phyloP scores from a whole-genome alignment of 2,888 invertebrate species.

The Hydriomena furcata region DNA sequence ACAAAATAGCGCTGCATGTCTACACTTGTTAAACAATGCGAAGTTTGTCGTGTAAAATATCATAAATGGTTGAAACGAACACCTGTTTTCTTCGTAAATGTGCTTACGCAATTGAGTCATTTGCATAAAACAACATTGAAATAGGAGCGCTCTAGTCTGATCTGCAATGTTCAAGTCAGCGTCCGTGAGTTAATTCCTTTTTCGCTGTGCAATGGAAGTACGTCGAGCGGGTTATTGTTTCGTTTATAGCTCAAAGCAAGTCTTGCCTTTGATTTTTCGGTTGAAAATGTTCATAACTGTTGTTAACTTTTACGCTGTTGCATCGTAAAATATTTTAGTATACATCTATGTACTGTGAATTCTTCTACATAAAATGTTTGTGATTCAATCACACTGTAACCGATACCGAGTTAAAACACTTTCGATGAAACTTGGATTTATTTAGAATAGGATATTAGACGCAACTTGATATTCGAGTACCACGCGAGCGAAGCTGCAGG shows the following conservation, averaged over 20 bases:
- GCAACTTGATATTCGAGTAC: too few species aligned
- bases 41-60: too few species aligned
- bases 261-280: constrained; percentile 14
- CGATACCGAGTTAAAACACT: too few species aligned
- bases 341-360: too few species aligned
- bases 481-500: too few species aligned
- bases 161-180: constrained; percentile 5
- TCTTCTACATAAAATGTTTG: too few species aligned
- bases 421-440: too few species aligned
- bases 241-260: constrained; percentile 14
- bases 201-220: constrained; percentile 1
- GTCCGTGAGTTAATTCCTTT: constrained; percentile 7
- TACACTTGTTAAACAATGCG: too few species aligned
- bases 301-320: background rate
- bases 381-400: too few species aligned
- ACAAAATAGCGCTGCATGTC: too few species aligned
- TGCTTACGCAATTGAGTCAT: constrained; percentile 48
- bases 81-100: constrained; percentile 3
- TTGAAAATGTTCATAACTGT: constrained; percentile 4
- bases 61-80: too few species aligned
- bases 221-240: constrained; percentile 7
- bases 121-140: constrained; percentile 57
- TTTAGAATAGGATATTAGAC: too few species aligned
- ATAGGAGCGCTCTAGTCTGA: constrained; percentile 3
- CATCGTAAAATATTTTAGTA: background rate